Evolutionary conservation across 2,797 vertebrate genomes (phyloP).

Genomic region (Pangasius mekongensis): DNA sequence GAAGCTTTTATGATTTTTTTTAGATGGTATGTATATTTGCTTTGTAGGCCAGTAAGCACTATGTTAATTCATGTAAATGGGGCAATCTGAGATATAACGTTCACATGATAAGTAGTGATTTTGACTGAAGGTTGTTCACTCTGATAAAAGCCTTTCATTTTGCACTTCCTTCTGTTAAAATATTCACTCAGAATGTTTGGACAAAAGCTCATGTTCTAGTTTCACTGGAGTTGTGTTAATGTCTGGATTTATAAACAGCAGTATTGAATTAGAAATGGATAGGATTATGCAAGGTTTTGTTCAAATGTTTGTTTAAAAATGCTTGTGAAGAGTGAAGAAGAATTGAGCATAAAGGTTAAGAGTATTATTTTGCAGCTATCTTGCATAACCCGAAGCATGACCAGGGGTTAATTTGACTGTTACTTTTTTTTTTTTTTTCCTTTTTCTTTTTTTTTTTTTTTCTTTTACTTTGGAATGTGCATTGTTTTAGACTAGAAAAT

Average conservation of each 20-base stretch:
- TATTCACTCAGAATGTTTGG: background rate
- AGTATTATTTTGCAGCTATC: background rate
- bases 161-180: background rate
- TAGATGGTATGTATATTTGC: background rate
- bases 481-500: background rate
- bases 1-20: slow-evolving; percentile 17
- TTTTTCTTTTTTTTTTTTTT: too few species aligned
- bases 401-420: background rate
- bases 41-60: background rate
- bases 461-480: background rate
- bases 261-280: background rate
- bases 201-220: too few species aligned
- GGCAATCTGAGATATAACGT: background rate
- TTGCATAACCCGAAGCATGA: slow-evolving; percentile 1
- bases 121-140: background rate
- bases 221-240: background rate
- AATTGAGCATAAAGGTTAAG: background rate
- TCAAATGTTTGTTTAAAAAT: background rate
- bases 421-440: background rate
- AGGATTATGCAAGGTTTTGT: background rate
- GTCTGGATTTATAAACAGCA: background rate
- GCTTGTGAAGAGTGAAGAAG: background rate
- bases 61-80: background rate
- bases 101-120: background rate
- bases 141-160: background rate